Evolutionary conservation across 2,113 vertebrate species (phyloP).

Genomic region (Xiphophorus maculatus): DNA sequence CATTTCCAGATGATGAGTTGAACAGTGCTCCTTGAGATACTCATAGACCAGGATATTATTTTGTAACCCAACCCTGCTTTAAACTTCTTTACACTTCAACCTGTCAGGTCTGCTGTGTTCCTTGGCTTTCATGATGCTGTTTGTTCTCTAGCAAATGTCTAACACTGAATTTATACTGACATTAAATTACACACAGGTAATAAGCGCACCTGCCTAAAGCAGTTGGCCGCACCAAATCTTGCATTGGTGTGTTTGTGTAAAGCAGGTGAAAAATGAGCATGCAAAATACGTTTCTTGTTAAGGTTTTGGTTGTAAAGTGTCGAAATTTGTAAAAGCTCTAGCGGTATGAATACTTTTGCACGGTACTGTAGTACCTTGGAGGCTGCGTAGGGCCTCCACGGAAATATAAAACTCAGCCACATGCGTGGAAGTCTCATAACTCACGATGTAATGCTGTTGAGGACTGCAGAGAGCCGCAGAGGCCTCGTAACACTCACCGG

Average conservation of each 20-base stretch:
- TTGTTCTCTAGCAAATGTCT: too few relatives aligned
- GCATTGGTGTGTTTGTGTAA: neutral
- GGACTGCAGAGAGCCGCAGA: slow-evolving; percentile 13
- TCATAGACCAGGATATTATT: too few relatives aligned
- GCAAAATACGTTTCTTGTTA: neutral
- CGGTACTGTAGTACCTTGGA: neutral
- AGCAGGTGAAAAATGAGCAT: neutral
- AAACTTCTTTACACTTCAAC: too few relatives aligned
- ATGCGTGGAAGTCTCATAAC: slow-evolving; percentile 26
- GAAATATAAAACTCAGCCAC: slow-evolving; percentile 29
- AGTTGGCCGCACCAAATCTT: neutral
- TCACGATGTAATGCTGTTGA: slow-evolving; percentile 39
- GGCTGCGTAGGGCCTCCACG: slow-evolving; percentile 3
- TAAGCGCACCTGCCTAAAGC: neutral
- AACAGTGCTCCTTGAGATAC: too few relatives aligned
- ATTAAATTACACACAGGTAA: neutral
- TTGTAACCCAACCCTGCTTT: too few relatives aligned
- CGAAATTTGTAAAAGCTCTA: neutral
- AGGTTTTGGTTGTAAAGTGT: neutral
- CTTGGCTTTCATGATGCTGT: too few relatives aligned
- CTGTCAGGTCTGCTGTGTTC: too few relatives aligned
- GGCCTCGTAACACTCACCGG: slow-evolving; percentile 33
- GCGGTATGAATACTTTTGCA: neutral
- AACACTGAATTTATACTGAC: neutral
- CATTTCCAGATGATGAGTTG: too few relatives aligned